Conservation (phyloP, 2,113 vertebrate species). For the Xiphophorus couchianus region DNA sequence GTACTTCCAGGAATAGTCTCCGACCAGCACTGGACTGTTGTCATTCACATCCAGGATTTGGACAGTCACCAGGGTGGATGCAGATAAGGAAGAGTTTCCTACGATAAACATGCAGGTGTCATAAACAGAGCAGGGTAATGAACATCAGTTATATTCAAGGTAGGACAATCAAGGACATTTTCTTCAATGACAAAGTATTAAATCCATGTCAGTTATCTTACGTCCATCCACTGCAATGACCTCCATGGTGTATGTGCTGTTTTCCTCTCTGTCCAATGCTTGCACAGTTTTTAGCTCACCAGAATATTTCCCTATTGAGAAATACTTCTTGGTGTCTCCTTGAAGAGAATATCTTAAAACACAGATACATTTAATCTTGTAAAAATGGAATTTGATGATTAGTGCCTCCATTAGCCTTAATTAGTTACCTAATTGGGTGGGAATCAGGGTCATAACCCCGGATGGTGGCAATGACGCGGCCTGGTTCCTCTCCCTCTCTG, state of each 20-base stretch:
- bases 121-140: neutral
- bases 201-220: conserved; percentile 56
- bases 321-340: conserved; percentile 83
- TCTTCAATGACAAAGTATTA: neutral
- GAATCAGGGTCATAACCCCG: conserved; percentile 82
- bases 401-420: neutral
- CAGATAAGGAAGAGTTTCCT: conserved; percentile 81
- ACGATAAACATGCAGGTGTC: conserved; percentile 1
- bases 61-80: conserved; percentile 81
- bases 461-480: conserved; percentile 80
- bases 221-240: conserved; percentile 82
- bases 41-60: conserved; percentile 84
- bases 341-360: conserved; percentile 81
- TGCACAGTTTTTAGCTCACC: conserved; percentile 82
- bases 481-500: conserved; percentile 78
- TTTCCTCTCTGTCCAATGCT: conserved; percentile 80
- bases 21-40: conserved; percentile 81
- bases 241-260: conserved; percentile 83
- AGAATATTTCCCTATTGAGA: conserved; percentile 83
- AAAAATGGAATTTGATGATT: neutral
- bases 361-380: neutral
- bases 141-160: neutral
- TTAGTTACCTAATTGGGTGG: conserved; percentile 77
- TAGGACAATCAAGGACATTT: neutral
- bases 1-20: conserved; percentile 83